phyloP scores from a whole-genome alignment of 2,797 vertebrate species.

The Danio jaintianensis region DNA sequence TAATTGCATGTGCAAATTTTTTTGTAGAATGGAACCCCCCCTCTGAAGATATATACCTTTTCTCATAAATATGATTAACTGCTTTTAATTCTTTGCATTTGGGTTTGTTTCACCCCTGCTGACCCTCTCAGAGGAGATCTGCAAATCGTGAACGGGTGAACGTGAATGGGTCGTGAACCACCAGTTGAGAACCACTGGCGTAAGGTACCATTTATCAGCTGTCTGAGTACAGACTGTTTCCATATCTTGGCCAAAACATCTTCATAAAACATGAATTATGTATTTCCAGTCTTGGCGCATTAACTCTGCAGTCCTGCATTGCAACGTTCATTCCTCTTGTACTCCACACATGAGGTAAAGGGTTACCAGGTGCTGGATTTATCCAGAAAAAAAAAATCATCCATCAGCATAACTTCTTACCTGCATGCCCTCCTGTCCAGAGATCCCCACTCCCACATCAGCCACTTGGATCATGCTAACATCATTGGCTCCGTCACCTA shows the following conservation, averaged over 20 bases:
- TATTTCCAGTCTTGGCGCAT: slow-evolving; percentile 25
- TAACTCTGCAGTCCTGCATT: slow-evolving; percentile 28
- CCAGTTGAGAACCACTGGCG: background rate
- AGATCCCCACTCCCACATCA: slow-evolving; percentile 97
- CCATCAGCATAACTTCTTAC: slow-evolving; percentile 71
- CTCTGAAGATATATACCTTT: background rate
- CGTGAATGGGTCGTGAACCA: background rate
- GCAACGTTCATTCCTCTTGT: slow-evolving; percentile 25
- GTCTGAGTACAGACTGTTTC: background rate
- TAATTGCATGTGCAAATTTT: background rate
- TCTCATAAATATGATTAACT: background rate
- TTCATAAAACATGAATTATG: slow-evolving; percentile 50
- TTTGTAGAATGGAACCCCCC: no score
- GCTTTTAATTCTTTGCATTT: background rate
- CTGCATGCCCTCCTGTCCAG: slow-evolving; percentile 99
- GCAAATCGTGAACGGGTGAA: no score
- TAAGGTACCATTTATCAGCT: slow-evolving; percentile 24
- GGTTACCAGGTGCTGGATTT: no score
- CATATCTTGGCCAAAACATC: slow-evolving; percentile 27
- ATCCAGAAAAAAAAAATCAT: no score
- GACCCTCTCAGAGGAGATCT: background rate
- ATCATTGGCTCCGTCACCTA: slow-evolving; percentile 97
- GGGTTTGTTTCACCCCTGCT: background rate
- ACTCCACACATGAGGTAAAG: background rate
- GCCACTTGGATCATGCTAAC: slow-evolving; percentile 99